Evolutionary conservation across 2,888 invertebrate genomes (phyloP).

Genomic region (Acronicta psi): DNA sequence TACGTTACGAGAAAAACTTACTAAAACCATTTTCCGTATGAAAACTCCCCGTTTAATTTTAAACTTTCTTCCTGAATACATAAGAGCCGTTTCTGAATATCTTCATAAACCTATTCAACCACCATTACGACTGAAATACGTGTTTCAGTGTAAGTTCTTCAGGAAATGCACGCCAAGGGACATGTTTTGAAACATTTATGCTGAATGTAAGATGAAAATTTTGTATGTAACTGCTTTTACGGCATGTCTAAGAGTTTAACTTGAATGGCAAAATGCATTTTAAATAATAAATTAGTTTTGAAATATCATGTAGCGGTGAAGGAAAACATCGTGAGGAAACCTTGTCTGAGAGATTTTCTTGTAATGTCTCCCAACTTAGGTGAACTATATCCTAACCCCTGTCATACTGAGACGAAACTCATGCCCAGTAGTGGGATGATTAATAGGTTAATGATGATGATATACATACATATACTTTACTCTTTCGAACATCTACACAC

Average conservation of each 20-base stretch:
- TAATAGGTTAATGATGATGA: too few relatives aligned
- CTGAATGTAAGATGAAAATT: conserved; percentile 29
- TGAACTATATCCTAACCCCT: too few relatives aligned
- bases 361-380: too few relatives aligned
- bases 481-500: too few relatives aligned
- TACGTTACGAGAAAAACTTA: conserved; percentile 25
- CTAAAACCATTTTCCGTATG: conserved; percentile 1
- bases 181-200: conserved; percentile 45
- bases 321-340: too few relatives aligned
- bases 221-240: conserved; percentile 21
- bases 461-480: too few relatives aligned
- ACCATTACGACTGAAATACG: conserved; percentile 36
- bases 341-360: too few relatives aligned
- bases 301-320: too few relatives aligned
- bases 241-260: neutral
- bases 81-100: neutral
- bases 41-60: conserved; percentile 1
- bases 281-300: too few relatives aligned
- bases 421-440: too few relatives aligned
- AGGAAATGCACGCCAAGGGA: conserved; percentile 48
- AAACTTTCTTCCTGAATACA: neutral
- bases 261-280: conserved; percentile 5
- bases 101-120: conserved; percentile 16
- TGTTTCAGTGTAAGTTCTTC: conserved; percentile 41
- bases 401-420: too few relatives aligned